Conservation (phyloP, 2,797 vertebrate genomes). For the Xiphorhynchus erythropygius region DNA sequence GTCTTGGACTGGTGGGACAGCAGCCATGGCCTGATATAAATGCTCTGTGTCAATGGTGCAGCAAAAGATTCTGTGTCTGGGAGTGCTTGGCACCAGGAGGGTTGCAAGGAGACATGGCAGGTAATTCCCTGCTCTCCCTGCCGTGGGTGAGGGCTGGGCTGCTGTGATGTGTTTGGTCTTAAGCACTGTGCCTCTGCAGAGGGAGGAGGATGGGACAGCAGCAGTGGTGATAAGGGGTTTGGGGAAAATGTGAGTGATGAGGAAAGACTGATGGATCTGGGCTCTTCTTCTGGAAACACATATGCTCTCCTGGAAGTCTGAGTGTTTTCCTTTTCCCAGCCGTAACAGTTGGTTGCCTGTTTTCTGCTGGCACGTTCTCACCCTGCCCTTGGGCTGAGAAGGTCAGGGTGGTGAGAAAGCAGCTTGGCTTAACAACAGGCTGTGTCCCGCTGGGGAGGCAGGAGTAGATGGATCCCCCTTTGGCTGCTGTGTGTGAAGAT, state of each 20-base stretch:
- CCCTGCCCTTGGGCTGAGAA: not conserved
- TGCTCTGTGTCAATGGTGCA: not conserved
- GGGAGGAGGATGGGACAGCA: not conserved
- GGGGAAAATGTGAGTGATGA: not conserved
- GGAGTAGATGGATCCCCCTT: not conserved
- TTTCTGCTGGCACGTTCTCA: not conserved
- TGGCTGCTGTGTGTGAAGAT: not conserved
- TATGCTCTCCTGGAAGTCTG: not conserved
- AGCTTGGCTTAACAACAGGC: not conserved
- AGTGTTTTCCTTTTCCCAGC: not conserved
- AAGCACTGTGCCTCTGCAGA: not conserved
- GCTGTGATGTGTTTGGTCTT: not conserved
- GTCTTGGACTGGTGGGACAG: not conserved
- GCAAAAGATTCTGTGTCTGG: not conserved
- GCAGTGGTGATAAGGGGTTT: not conserved
- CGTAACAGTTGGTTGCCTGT: not conserved
- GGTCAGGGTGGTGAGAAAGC: not conserved
- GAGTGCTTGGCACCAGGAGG: not conserved
- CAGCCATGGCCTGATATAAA: not conserved
- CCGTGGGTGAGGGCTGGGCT: not conserved
- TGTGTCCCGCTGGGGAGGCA: not conserved
- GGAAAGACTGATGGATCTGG: not conserved
- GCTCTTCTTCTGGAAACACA: conserved; percentile 7
- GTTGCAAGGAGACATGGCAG: not conserved
- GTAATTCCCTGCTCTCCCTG: not conserved